Conservation (phyloP, 2,113 vertebrate species). For the Cavia porcellus region DNA sequence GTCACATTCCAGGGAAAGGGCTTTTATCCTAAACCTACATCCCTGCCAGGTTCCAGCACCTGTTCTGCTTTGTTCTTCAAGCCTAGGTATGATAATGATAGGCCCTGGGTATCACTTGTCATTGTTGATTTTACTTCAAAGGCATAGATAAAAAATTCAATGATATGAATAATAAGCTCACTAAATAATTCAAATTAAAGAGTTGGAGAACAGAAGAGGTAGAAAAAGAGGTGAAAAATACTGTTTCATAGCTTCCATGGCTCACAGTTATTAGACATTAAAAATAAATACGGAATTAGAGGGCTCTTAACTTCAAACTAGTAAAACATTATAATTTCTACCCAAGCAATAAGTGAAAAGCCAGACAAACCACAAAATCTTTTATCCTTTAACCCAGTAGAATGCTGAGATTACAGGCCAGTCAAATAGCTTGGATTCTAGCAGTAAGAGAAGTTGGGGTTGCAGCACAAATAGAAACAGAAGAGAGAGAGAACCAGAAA, state of each 20-base stretch:
- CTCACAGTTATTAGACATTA: neutral
- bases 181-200: neutral
- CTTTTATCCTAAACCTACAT: slow-evolving; percentile 11
- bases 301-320: neutral
- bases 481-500: neutral
- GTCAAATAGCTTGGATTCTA: neutral
- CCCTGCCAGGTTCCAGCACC: neutral
- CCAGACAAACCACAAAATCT: neutral
- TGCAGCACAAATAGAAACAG: neutral
- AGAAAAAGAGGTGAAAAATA: neutral
- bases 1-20: neutral
- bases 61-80: neutral
- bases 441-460: neutral
- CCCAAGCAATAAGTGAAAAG: slow-evolving; percentile 4
- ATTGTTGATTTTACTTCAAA: neutral
- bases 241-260: neutral
- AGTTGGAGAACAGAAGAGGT: neutral
- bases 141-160: neutral
- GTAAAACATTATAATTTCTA: neutral
- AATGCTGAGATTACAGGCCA: neutral
- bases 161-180: neutral
- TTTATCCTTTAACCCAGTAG: neutral
- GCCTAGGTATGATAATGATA: neutral
- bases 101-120: neutral
- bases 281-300: neutral